Evolutionary conservation across 2,113 vertebrate genomes (phyloP).

Genomic region (Peromyscus polionotus): DNA sequence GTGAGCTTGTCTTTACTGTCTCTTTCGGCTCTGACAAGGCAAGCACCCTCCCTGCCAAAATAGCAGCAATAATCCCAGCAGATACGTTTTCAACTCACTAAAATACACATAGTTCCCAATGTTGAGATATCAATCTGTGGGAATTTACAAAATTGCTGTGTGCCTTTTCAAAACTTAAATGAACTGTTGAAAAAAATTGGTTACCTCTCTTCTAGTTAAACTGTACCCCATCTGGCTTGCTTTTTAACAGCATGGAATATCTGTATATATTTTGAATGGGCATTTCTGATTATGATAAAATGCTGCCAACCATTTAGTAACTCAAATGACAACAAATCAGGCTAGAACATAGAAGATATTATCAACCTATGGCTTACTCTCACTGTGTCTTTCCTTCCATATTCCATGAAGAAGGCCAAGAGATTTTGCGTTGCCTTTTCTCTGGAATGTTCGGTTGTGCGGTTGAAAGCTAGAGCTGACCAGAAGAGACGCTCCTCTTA

Average conservation of each 20-base stretch:
- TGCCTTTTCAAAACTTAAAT: conserved; percentile 27
- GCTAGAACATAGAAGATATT: not conserved
- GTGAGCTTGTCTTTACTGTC: not conserved
- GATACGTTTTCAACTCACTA: not conserved
- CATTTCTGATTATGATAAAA: conserved; percentile 4
- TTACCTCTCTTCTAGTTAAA: conserved; percentile 28
- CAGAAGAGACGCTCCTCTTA: not conserved
- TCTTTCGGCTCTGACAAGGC: not conserved
- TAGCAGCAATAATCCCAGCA: not conserved
- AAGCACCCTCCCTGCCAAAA: not conserved
- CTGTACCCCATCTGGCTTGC: not conserved
- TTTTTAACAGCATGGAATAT: conserved; percentile 55
- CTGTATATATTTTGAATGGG: conserved; percentile 14
- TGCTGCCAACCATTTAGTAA: conserved; percentile 45
- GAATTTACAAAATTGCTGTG: conserved; percentile 33
- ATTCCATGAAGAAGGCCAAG: not conserved
- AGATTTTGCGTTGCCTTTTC: not conserved
- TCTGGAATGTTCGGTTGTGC: not conserved
- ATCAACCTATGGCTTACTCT: conserved; percentile 2
- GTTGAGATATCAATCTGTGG: not conserved
- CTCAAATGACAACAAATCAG: conserved; percentile 53
- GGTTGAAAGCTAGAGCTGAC: not conserved
- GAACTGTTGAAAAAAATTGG: not conserved
- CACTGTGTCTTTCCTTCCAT: not conserved
- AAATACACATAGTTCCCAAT: not conserved